Conservation (phyloP, 2,797 vertebrate genomes). For the Lophotriccus pileatus region DNA sequence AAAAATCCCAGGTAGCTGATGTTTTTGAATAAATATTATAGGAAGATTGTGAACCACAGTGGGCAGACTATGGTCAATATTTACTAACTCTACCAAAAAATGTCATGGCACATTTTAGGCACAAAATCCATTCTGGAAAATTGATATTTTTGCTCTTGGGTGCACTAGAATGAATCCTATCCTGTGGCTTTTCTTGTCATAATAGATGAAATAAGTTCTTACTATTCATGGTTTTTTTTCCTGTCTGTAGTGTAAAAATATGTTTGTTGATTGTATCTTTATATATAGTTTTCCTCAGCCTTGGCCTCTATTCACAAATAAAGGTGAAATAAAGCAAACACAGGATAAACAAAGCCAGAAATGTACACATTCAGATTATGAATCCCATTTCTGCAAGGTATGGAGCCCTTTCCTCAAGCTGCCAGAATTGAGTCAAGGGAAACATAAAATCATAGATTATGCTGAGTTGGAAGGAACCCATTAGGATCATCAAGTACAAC, state of each 20-base stretch:
- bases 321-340: not conserved
- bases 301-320: not conserved
- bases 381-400: not conserved
- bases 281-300: not conserved
- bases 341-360: not conserved
- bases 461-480: not conserved
- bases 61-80: not conserved
- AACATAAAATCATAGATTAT: not conserved
- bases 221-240: not conserved
- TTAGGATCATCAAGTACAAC: accelerated
- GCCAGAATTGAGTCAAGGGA: not conserved
- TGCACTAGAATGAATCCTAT: not conserved
- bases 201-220: not conserved
- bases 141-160: not conserved
- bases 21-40: not conserved
- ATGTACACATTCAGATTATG: not conserved
- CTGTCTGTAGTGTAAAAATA: not conserved
- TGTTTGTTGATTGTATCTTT: not conserved
- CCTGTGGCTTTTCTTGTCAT: not conserved
- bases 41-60: not conserved
- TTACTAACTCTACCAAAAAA: not conserved
- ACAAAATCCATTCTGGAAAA: not conserved
- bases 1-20: not conserved
- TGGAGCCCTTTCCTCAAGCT: not conserved
- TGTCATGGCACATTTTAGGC: not conserved